Conservation (phyloP, 2,888 invertebrate genomes). For the Platycnemis pennipes region DNA sequence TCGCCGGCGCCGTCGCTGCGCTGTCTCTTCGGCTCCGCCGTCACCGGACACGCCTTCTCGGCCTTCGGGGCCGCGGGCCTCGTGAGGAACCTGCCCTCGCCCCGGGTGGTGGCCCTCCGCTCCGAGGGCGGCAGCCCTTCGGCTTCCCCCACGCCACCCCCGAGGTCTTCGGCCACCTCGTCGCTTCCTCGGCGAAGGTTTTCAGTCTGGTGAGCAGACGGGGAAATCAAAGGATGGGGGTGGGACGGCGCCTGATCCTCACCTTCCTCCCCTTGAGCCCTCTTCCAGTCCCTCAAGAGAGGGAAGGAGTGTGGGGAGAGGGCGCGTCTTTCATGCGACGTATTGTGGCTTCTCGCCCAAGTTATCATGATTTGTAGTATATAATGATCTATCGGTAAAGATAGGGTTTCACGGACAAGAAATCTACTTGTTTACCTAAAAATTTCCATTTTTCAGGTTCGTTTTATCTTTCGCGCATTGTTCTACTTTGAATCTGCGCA, state of each 20-base stretch:
- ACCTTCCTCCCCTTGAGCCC: background rate
- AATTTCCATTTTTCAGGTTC: no score
- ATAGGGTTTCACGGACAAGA: no score
- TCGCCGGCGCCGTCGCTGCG: slow-evolving; percentile 19
- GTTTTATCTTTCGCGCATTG: no score
- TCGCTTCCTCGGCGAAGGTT: slow-evolving; percentile 78
- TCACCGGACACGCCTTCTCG: slow-evolving; percentile 52
- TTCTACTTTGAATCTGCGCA: no score
- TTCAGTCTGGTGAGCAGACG: slow-evolving; percentile 79
- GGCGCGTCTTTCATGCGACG: background rate
- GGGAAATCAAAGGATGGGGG: background rate
- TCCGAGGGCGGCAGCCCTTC: slow-evolving; percentile 74
- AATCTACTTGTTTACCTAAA: no score
- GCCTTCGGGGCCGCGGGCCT: slow-evolving; percentile 48
- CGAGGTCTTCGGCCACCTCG: slow-evolving; percentile 76
- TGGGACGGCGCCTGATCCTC: no score
- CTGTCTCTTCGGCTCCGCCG: slow-evolving; percentile 48
- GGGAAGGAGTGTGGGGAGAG: background rate
- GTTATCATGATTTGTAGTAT: no score
- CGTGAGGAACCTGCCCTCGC: slow-evolving; percentile 5
- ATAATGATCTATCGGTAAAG: no score
- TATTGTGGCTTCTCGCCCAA: background rate
- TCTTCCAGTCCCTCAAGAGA: background rate
- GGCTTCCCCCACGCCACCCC: slow-evolving; percentile 74
- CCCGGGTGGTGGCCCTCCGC: slow-evolving; percentile 71